These are phyloP conservation scores for Sitobion miscanthi DNA, from an alignment of 1,140 invertebrate species.

Conservation along the genomic window DNA sequence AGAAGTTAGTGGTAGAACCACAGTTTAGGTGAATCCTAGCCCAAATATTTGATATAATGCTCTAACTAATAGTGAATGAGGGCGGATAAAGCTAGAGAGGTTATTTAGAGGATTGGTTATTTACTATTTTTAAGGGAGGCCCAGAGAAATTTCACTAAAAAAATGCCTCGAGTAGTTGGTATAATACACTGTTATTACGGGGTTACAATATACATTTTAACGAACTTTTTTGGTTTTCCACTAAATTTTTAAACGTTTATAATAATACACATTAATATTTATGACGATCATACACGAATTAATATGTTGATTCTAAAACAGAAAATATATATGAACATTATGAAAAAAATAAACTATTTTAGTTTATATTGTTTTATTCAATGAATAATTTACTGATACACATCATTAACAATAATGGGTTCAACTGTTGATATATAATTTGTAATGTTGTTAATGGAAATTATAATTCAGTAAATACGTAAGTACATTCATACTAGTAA, in stretches of 20 bases:
- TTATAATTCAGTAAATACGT: neutral
- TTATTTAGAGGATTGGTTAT: neutral
- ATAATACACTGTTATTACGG: neutral
- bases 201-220: neutral
- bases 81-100: neutral
- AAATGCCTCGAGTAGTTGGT: neutral
- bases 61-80: neutral
- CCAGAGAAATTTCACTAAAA: neutral
- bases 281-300: neutral
- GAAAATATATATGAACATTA: neutral
- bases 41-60: neutral
- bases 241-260: neutral
- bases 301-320: neutral
- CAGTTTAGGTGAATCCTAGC: neutral
- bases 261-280: neutral
- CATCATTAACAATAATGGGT: neutral
- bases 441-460: neutral
- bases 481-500: neutral
- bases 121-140: neutral
- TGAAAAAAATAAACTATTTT: neutral
- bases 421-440: neutral
- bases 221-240: neutral
- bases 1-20: neutral
- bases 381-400: neutral
- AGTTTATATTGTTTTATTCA: neutral